phyloP scores from a whole-genome alignment of 2,888 invertebrate genomes.

The Melitaea athalia region DNA sequence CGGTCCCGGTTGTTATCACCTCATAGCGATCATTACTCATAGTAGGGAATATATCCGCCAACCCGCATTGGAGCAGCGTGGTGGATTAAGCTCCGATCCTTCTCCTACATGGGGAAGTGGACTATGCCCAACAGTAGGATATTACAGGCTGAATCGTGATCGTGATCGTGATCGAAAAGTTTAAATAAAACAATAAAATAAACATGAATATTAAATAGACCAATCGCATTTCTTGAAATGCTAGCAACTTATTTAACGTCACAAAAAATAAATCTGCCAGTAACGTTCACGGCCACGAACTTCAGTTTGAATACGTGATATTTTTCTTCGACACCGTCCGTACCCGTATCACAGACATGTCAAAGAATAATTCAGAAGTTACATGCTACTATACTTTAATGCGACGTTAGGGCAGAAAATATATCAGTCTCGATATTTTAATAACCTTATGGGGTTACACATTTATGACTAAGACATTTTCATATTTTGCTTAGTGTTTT shows the following conservation, averaged over 20 bases:
- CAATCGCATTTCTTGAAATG: background rate
- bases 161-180: too few relatives aligned
- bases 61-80: too few relatives aligned
- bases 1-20: too few relatives aligned
- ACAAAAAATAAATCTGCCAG: conserved; percentile 3
- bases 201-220: background rate
- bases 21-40: too few relatives aligned
- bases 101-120: too few relatives aligned
- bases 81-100: too few relatives aligned
- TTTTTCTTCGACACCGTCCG: conserved; percentile 17
- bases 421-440: conserved; percentile 1
- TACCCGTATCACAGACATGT: conserved; percentile 26
- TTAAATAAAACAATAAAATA: background rate
- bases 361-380: conserved; percentile 20
- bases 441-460: background rate
- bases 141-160: too few relatives aligned
- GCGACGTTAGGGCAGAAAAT: background rate
- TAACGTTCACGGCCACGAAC: conserved; percentile 6
- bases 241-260: conserved; percentile 9
- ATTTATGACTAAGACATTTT: background rate
- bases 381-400: conserved; percentile 16
- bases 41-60: too few relatives aligned
- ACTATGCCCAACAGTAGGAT: too few relatives aligned
- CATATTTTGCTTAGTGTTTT: too few relatives aligned
- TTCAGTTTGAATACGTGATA: conserved; percentile 11